phyloP scores from a whole-genome alignment of 2,113 vertebrate genomes.

The Corythornis cristatus region DNA sequence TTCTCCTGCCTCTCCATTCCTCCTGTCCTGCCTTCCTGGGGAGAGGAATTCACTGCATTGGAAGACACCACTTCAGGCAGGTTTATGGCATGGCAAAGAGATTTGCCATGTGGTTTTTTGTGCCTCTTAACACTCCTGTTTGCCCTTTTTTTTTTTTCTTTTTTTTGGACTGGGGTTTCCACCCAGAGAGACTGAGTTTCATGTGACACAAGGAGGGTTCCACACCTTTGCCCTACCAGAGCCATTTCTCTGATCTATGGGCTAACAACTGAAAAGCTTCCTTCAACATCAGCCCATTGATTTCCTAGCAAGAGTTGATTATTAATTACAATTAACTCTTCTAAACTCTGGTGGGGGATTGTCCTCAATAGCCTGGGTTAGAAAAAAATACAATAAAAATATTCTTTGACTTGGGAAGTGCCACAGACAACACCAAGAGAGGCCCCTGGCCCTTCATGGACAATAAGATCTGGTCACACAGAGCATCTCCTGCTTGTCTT shows the following conservation, averaged over 20 bases:
- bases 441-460: background rate
- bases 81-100: slow-evolving; percentile 51
- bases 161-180: too few relatives aligned
- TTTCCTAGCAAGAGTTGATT: background rate
- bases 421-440: too few relatives aligned
- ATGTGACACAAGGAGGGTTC: background rate
- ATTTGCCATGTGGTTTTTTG: slow-evolving; percentile 56
- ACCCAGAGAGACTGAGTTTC: too few relatives aligned
- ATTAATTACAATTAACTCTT: background rate
- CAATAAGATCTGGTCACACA: background rate
- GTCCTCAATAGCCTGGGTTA: background rate
- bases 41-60: background rate
- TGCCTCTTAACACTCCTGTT: slow-evolving; percentile 59
- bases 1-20: background rate
- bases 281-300: background rate
- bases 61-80: slow-evolving; percentile 8
- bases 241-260: background rate
- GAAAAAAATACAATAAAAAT: too few relatives aligned
- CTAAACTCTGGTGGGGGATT: background rate
- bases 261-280: background rate
- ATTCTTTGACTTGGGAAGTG: background rate
- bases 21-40: background rate
- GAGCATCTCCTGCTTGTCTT: too few relatives aligned
- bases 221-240: background rate
- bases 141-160: slow-evolving; percentile 16